phyloP scores from a whole-genome alignment of 2,113 vertebrate species.

The Cettia cetti region DNA sequence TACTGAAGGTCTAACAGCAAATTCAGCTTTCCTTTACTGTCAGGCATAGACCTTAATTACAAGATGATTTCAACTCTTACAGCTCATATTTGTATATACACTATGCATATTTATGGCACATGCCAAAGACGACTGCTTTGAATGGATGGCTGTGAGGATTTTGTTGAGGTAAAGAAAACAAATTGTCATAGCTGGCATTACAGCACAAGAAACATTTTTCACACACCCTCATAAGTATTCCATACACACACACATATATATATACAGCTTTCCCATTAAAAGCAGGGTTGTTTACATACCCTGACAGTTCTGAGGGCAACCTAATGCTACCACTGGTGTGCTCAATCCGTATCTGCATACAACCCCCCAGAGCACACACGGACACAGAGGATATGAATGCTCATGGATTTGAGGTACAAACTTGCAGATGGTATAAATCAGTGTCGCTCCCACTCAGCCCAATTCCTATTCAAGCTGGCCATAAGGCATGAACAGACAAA shows the following conservation, averaged over 20 bases:
- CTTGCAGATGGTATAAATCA: conserved; percentile 1
- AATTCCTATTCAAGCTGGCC: neutral
- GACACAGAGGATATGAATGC: neutral
- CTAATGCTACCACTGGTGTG: neutral
- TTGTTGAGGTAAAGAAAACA: conserved; percentile 25
- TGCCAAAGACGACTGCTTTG: neutral
- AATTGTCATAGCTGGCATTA: conserved; percentile 2
- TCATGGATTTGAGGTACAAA: neutral
- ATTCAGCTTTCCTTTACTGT: conserved; percentile 8
- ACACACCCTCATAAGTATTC: neutral
- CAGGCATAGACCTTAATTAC: conserved; percentile 10
- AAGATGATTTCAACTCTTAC: neutral
- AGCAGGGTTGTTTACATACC: neutral
- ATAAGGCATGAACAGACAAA: neutral
- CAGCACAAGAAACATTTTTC: conserved; percentile 16
- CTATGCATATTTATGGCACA: conserved; percentile 14
- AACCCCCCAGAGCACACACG: neutral
- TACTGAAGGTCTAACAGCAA: neutral
- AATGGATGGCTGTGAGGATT: conserved; percentile 16
- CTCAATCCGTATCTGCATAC: neutral
- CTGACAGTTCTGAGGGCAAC: neutral
- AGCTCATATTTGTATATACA: conserved; percentile 6
- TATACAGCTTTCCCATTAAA: neutral
- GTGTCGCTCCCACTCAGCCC: neutral
- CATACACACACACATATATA: neutral